Percentiles rank a stretch among this genome's conserved stretches.
Conservation (phyloP, 2,797 vertebrate genomes). For the Macroramphosus scolopax region DNA sequence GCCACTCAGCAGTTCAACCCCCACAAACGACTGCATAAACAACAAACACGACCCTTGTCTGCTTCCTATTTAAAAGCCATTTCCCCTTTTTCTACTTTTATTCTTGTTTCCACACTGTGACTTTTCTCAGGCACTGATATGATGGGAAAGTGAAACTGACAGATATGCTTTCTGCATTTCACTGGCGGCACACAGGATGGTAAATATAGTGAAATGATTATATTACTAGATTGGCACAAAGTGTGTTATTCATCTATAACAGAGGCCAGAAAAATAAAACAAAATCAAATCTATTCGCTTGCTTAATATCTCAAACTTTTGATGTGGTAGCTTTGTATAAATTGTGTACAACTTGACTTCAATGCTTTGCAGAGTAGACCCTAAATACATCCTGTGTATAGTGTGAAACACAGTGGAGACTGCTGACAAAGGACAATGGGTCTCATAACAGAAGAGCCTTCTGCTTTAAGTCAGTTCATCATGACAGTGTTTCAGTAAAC, state of each 20-base stretch:
- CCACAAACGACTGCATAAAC: conserved; percentile 54
- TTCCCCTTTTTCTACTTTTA: conserved; percentile 68
- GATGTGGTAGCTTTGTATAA: background rate
- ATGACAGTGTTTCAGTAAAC: conserved; percentile 54
- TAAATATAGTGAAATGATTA: conserved; percentile 10
- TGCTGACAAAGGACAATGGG: conserved; percentile 56
- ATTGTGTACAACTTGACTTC: conserved; percentile 16
- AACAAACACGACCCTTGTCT: conserved; percentile 68
- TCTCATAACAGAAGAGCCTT: conserved; percentile 42
- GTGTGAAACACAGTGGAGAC: conserved; percentile 19
- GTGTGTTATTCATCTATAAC: background rate
- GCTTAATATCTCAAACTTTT: background rate
- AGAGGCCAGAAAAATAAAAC: background rate
- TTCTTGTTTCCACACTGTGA: conserved; percentile 60
- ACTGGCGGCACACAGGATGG: background rate
- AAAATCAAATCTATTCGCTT: background rate
- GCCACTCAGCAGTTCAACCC: conserved; percentile 35
- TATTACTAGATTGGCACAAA: background rate
- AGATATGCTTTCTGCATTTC: conserved; percentile 15
- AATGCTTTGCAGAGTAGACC: conserved; percentile 20
- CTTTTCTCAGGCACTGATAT: conserved; percentile 21
- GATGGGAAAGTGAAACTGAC: conserved; percentile 57
- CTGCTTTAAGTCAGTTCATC: conserved; percentile 61
- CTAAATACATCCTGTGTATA: conserved; percentile 49
- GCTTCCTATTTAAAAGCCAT: conserved; percentile 67